Evolutionary conservation across 1,140 invertebrate species (phyloP).

Genomic region (Himalopsyche phryganea): DNA sequence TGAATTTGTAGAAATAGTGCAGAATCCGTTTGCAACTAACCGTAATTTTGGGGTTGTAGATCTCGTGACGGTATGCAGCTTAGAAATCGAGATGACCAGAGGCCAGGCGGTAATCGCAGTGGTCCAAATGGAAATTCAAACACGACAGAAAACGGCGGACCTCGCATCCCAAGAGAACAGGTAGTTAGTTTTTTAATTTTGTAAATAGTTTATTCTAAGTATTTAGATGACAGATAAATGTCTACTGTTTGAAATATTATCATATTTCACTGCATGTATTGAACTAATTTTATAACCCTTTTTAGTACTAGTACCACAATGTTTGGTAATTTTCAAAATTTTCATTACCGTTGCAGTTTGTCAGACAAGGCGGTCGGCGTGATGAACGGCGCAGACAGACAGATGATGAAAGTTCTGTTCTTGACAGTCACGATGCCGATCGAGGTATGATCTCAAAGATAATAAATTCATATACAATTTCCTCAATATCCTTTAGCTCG

Average conservation of each 20-base stretch:
- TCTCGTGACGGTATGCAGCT: slow-evolving; percentile 22
- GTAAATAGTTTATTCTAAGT: not conserved
- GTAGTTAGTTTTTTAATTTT: slow-evolving; percentile 4
- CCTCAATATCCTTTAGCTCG: too few species aligned
- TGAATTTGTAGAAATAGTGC: too few species aligned
- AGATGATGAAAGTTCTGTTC: slow-evolving; percentile 75
- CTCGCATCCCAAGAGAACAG: slow-evolving; percentile 20
- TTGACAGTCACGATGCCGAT: slow-evolving; percentile 76
- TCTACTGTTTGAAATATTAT: too few species aligned
- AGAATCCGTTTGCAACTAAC: too few species aligned
- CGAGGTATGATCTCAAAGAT: slow-evolving; percentile 56
- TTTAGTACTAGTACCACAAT: too few species aligned
- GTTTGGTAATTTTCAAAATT: too few species aligned
- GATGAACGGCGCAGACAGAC: slow-evolving; percentile 66
- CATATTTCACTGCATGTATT: too few species aligned
- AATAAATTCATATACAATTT: too few species aligned
- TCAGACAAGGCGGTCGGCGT: slow-evolving; percentile 52
- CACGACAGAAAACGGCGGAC: slow-evolving; percentile 26
- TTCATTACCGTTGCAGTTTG: too few species aligned
- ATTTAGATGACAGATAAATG: too few species aligned
- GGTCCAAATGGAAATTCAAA: slow-evolving; percentile 11
- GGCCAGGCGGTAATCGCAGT: slow-evolving; percentile 6
- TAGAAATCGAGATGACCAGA: slow-evolving; percentile 22
- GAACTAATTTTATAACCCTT: too few species aligned
- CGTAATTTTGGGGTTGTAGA: too few species aligned